Evolutionary conservation across 2,888 invertebrate genomes (phyloP), one percentile per base, ranked within the genome.

Genomic region (Epinotia bilunana): DNA sequence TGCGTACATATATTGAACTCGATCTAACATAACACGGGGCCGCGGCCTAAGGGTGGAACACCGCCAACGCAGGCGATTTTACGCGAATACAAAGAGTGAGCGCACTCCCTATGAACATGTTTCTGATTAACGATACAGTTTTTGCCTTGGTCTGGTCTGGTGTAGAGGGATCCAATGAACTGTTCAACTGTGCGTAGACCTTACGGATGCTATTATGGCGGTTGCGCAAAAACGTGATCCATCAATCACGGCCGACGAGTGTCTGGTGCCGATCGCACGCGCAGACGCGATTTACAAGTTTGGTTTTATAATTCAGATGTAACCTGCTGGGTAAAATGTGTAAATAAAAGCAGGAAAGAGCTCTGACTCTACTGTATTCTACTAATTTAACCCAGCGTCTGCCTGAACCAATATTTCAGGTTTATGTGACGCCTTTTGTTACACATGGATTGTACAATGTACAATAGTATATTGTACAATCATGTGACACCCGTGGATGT

Each of bases 231-330:
- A 73, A 28, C 18, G 62, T 53, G 64, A 64, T 49, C 68, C 18
- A 73, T 73, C 73, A 62, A 73, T 73, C 73, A 62, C 58, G 5
- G 65, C 53, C 67, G 49, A 2, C 65, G 53, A 61, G 61, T 62
- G 68, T 61, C 70, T 33, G 61, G 69, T 33, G 58, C 20, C 60
- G 43, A 58, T 9, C 46, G 28, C 46, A n/a, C n/a, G 65, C 60
- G 60, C 20, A 28, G 20, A 11, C 11, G 23, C 18, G 28, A 33
- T 55, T 33, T 55, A 65, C 46, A 13, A 49, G 53, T 28, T 65
- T 23, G 16, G 0, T 16, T 33, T 33, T 33, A 53, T n/a, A 53
- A n/a, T 53, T n/a, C 53, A 53, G 13, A 53, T 53, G 5, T n/a
- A 49, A 49, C 49, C 49, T 16, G 4, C 49, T 49, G 49, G 16